Base-by-base conservation (phyloP, 53 echinoderm and acorn worm species). In the Pentamera pediparva region DNA sequence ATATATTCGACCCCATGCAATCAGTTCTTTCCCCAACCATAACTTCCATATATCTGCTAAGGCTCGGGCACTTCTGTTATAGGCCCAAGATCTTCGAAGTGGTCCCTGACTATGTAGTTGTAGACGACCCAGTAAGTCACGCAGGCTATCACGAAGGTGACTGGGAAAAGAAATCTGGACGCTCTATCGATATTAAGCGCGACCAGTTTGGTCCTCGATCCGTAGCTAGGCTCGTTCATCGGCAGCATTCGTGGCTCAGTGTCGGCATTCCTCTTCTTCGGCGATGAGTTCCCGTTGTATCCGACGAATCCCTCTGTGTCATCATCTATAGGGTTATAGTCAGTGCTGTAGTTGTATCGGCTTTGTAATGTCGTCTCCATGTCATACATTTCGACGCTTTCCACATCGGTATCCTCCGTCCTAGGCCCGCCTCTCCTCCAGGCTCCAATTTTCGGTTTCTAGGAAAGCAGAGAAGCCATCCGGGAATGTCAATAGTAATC, bases 111-210 rank as follows among this genome's bases (percentile, higher is more conserved):
- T 1, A 67, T 41, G 47, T 67, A 67, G 67, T 39, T 72, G 48
- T 92, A 92, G 34, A 84, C 81, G 1, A 74, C 61, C 86, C 86
- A 92, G 35, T 92, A 92, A 2, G 79, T 72, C 11, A 84, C 62
- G 38, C 32, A 75, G 5, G 86, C 77, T 53, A 60, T 37, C 39
- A 84, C 45, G 69, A 84, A 91, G 18, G 75, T 56, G 15, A 70
- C 5, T 15, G 92, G 92, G 39, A 87, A 92, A 6, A 84, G 19
- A 39, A 92, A 69, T 33, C 92, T 75, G 3, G 92, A 84, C 13
- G 76, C 21, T 60, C 87, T 70, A 50, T 92, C 92, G 39, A 92
- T 92, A 17, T 84, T 78, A 22, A 92, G 70, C 0, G 92, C 92
- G 15, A 84, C 32, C 19, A 92, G 79, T 56, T 92, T 92, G 2